These are phyloP conservation scores for Atherinomorus stipes DNA, from an alignment of 2,113 vertebrate genomes.

Conservation along the genomic window DNA sequence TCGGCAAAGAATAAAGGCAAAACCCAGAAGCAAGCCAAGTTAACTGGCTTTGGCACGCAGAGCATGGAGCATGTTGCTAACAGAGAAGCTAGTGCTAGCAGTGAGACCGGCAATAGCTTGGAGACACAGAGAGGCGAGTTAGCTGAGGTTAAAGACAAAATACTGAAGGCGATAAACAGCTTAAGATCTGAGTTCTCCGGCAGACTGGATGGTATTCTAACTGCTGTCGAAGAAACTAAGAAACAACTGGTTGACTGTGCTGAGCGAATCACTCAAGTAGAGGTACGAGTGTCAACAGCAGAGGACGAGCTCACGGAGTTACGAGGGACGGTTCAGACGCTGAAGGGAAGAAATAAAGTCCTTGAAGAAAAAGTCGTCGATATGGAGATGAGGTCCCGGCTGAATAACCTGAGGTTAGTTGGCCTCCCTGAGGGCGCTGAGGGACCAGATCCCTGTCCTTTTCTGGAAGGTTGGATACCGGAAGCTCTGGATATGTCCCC, in stretches of 20 bases:
- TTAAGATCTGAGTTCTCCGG: not conserved
- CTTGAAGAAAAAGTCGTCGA: not conserved
- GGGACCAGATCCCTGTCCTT: not conserved
- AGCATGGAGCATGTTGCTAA: not conserved
- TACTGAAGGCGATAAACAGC: not conserved
- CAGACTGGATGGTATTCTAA: not conserved
- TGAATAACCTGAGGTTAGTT: not conserved
- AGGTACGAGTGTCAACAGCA: not conserved
- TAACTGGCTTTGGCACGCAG: not conserved
- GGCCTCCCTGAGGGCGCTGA: not conserved
- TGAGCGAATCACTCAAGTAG: not conserved
- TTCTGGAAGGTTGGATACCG: not conserved
- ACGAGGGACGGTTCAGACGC: not conserved
- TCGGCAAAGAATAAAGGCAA: not conserved
- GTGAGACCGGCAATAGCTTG: no score
- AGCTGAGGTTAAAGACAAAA: not conserved
- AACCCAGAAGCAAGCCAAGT: not conserved
- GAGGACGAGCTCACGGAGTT: not conserved
- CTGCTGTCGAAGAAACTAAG: not conserved
- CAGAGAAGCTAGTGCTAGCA: not conserved
- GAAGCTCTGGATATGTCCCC: not conserved
- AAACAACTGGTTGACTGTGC: not conserved
- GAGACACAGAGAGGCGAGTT: not conserved
- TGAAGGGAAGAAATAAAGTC: not conserved
- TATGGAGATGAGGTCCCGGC: not conserved